phyloP scores from a whole-genome alignment of 2,113 vertebrate species.

The Chamaea fasciata region DNA sequence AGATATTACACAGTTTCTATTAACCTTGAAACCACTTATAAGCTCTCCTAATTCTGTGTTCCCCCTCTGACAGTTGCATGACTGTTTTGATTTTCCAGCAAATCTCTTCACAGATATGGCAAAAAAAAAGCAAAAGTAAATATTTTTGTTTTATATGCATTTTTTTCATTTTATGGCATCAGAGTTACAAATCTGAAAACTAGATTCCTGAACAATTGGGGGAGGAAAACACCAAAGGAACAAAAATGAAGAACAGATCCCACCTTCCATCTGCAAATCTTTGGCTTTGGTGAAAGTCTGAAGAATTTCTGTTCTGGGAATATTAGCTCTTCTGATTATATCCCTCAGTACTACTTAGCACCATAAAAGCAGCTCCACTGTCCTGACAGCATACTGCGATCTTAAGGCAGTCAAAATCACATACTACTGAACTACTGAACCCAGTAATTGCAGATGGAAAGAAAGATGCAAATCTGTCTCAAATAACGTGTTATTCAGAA shows the following conservation, averaged over 20 bases:
- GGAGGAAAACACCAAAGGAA: not conserved
- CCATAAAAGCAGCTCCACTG: not conserved
- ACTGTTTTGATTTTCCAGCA: not conserved
- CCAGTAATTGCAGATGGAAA: not conserved
- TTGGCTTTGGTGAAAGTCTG: not conserved
- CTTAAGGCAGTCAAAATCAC: not conserved
- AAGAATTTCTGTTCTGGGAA: not conserved
- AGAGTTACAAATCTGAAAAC: not conserved
- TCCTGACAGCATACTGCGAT: not conserved
- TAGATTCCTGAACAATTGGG: not conserved
- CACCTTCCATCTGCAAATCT: not conserved
- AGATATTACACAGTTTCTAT: not conserved
- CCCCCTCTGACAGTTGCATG: not conserved
- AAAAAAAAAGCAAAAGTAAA: not conserved
- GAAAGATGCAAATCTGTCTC: not conserved
- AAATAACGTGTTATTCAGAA: not conserved
- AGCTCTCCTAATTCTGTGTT: not conserved
- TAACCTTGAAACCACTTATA: not conserved
- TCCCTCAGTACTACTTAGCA: not conserved
- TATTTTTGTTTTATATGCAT: not conserved
- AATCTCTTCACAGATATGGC: not conserved
- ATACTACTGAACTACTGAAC: not conserved
- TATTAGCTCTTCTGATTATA: fast-evolving
- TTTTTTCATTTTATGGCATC: not conserved
- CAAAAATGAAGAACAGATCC: not conserved